Conservation (phyloP, 2,888 invertebrate genomes). For the Macrosiphum euphorbiae region DNA sequence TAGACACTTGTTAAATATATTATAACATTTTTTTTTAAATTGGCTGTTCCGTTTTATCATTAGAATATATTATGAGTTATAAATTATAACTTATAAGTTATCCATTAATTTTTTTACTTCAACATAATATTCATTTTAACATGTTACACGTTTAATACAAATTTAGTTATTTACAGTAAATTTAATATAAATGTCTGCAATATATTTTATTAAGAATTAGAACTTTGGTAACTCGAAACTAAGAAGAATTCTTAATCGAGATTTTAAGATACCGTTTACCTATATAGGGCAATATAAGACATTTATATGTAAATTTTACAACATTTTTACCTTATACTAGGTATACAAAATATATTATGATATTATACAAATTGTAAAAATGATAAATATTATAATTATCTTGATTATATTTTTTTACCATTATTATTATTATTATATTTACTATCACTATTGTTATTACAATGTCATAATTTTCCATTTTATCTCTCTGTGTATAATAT, state of each 20-base stretch:
- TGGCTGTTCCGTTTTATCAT: not conserved
- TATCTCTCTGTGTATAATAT: not conserved
- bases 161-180: not conserved
- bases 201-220: no score
- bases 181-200: not conserved
- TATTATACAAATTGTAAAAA: not conserved
- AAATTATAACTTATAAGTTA: not conserved
- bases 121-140: not conserved
- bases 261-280: not conserved
- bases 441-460: no score
- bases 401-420: not conserved
- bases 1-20: not conserved
- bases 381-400: not conserved
- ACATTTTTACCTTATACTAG: not conserved
- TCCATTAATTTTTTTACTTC: not conserved
- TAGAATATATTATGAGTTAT: not conserved
- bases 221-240: not conserved
- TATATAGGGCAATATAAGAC: slow-evolving; percentile 4
- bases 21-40: not conserved
- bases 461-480: not conserved
- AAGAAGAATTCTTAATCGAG: not conserved
- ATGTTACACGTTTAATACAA: not conserved
- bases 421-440: no score
- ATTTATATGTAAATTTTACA: slow-evolving; percentile 1
- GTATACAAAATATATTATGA: not conserved